Percentiles rank a stretch among this genome's conserved stretches.
phyloP scores from a whole-genome alignment of 1,140 invertebrate genomes.

The Cydia fagiglandana region DNA sequence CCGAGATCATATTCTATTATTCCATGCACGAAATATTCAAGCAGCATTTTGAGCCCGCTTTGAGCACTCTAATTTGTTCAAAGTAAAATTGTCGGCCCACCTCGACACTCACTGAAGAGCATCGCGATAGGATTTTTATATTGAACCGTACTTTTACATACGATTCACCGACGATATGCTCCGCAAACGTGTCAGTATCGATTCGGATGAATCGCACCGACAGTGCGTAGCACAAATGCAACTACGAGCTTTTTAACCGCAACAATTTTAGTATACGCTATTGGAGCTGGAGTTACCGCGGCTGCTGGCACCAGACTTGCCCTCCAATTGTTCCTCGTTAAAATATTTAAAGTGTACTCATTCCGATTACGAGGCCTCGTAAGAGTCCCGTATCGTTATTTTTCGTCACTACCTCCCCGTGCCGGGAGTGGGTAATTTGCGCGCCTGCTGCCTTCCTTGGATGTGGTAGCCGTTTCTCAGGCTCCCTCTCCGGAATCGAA shows the following conservation, averaged over 20 bases:
- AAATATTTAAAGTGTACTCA: slow-evolving; percentile 94
- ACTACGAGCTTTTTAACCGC: slow-evolving; percentile 89
- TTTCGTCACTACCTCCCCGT: slow-evolving; percentile 91
- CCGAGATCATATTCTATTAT: slow-evolving; percentile 91
- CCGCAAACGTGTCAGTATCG: slow-evolving; percentile 75
- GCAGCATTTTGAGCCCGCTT: slow-evolving; percentile 84
- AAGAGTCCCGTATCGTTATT: slow-evolving; percentile 92
- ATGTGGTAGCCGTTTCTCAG: slow-evolving; percentile 96
- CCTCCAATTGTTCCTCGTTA: slow-evolving; percentile 93
- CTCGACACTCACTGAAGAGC: slow-evolving; percentile 83
- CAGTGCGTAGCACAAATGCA: slow-evolving; percentile 83
- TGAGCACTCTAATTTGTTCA: slow-evolving; percentile 81
- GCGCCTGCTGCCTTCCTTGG: slow-evolving; percentile 95
- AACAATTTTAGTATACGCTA: slow-evolving; percentile 94
- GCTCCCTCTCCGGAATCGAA: slow-evolving; percentile 87
- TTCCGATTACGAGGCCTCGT: slow-evolving; percentile 90
- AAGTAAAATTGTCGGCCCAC: slow-evolving; percentile 84
- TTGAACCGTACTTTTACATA: slow-evolving; percentile 65
- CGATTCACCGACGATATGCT: slow-evolving; percentile 72
- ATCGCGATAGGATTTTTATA: slow-evolving; percentile 79
- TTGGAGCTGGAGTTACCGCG: slow-evolving; percentile 95
- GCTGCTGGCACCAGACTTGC: slow-evolving; percentile 95
- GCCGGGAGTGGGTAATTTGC: slow-evolving; percentile 92
- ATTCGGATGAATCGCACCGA: slow-evolving; percentile 81
- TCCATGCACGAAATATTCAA: slow-evolving; percentile 89